phyloP scores from a whole-genome alignment of 2,113 vertebrate species.

The Cyanistes caeruleus region DNA sequence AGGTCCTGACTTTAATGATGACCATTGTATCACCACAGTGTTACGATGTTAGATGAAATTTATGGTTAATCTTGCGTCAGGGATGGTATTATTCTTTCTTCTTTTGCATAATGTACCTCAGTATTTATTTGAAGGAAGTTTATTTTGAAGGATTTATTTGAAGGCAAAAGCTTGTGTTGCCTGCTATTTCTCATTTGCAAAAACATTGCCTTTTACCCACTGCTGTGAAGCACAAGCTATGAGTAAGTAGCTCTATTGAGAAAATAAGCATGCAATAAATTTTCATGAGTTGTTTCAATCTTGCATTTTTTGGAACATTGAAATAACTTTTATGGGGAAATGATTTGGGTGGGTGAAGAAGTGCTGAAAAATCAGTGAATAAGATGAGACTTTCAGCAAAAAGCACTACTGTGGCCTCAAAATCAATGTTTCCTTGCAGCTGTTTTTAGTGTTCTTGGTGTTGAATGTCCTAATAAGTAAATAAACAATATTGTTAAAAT shows the following conservation, averaged over 20 bases:
- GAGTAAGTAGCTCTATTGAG: slow-evolving; percentile 14
- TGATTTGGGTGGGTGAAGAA: neutral
- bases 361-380: neutral
- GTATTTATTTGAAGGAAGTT: neutral
- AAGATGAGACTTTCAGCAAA: neutral
- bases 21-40: neutral
- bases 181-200: slow-evolving; percentile 5
- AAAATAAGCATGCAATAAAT: slow-evolving; percentile 15
- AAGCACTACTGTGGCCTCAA: neutral
- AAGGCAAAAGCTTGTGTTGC: neutral
- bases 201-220: slow-evolving; percentile 29
- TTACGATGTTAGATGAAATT: neutral
- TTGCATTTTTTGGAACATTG: neutral
- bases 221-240: neutral
- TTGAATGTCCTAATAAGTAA: neutral
- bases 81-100: neutral
- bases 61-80: neutral
- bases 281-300: neutral
- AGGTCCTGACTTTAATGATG: neutral
- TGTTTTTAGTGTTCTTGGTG: neutral
- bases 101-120: neutral
- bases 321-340: neutral
- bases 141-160: neutral
- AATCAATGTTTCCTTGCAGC: neutral
- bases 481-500: neutral